Evolutionary conservation across 2,888 invertebrate genomes (phyloP).

Genomic region (Deilephila porcellus): DNA sequence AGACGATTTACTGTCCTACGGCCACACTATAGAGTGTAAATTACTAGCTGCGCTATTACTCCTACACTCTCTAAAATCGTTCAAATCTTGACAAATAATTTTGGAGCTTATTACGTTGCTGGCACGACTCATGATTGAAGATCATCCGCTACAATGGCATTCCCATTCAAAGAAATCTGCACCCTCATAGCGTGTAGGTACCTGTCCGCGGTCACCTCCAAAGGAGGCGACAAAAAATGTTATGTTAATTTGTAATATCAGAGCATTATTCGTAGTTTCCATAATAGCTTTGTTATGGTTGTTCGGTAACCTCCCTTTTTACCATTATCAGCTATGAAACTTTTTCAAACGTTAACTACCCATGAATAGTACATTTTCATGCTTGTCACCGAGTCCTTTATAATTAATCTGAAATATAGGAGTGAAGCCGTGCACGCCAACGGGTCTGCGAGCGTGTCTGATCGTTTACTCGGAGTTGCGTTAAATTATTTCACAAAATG

Average conservation of each 20-base stretch:
- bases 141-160: conserved; percentile 47
- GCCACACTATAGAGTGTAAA: conserved; percentile 40
- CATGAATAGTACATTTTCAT: conserved; percentile 55
- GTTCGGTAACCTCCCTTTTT: conserved; percentile 73
- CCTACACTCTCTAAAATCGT: conserved; percentile 49
- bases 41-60: conserved; percentile 20
- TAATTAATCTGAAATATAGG: conserved; percentile 18
- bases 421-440: background rate
- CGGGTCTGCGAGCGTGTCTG: conserved; percentile 1
- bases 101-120: conserved; percentile 36
- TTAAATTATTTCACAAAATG: conserved; percentile 20
- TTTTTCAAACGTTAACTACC: conserved; percentile 59
- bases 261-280: conserved; percentile 79
- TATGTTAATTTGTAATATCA: conserved; percentile 81
- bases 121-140: conserved; percentile 45
- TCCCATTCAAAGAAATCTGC: conserved; percentile 83
- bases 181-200: conserved; percentile 77
- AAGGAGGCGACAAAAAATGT: conserved; percentile 80
- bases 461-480: background rate
- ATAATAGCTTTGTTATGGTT: conserved; percentile 83
- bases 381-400: conserved; percentile 54
- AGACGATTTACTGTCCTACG: conserved; percentile 50
- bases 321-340: conserved; percentile 61
- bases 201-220: conserved; percentile 82
- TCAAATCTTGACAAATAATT: conserved; percentile 39